phyloP scores from a whole-genome alignment of 2,113 vertebrate species.

The Trogon melanurus region DNA sequence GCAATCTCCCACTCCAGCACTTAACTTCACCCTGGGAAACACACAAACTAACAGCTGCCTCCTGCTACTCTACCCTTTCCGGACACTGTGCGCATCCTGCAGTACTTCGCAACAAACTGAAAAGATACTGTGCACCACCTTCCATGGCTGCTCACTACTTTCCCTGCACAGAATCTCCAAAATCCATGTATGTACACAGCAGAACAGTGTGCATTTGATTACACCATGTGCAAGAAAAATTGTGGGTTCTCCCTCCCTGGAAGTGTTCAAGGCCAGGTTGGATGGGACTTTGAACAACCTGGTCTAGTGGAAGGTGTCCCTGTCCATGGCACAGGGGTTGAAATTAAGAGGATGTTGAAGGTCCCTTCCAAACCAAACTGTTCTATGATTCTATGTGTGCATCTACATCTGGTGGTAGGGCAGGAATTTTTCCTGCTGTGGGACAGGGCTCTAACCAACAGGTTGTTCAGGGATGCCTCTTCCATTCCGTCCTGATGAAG shows the following conservation, averaged over 20 bases:
- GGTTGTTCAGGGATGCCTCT: neutral
- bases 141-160: rapidly evolving
- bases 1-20: too few relatives aligned
- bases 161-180: neutral
- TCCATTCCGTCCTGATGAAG: neutral
- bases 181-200: rapidly evolving
- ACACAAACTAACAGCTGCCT: neutral
- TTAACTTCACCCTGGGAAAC: neutral
- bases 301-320: too few relatives aligned
- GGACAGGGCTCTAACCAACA: neutral
- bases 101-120: neutral
- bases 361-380: too few relatives aligned
- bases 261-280: too few relatives aligned
- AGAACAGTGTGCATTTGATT: neutral
- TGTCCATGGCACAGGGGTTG: too few relatives aligned
- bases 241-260: too few relatives aligned
- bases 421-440: neutral
- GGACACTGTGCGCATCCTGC: rapidly evolving
- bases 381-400: too few relatives aligned
- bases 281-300: too few relatives aligned
- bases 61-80: neutral
- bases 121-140: rapidly evolving
- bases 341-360: too few relatives aligned
- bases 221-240: neutral
- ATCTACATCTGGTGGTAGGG: neutral